phyloP scores from a whole-genome alignment of 2,113 vertebrate species.

The Corapipo altera region DNA sequence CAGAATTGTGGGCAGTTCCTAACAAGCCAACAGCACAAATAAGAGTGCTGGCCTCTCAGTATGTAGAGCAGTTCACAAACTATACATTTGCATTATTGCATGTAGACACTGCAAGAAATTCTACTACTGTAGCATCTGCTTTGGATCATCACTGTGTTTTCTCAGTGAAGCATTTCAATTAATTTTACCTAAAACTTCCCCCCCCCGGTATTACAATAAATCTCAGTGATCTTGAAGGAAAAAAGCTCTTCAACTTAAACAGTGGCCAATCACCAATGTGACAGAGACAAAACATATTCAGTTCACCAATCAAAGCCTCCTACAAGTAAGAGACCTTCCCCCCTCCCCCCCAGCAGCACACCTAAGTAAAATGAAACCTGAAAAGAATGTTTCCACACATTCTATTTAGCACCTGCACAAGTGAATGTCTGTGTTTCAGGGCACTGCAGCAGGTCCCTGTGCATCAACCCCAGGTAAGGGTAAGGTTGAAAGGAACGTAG shows the following conservation, averaged over 20 bases:
- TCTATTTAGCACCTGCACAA: neutral
- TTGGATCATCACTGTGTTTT: neutral
- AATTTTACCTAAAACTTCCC: neutral
- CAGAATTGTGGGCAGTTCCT: neutral
- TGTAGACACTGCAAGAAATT: neutral
- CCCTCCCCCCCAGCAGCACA: neutral
- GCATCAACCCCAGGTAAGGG: too few species aligned
- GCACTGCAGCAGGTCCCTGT: fast-evolving
- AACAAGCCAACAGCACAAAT: neutral
- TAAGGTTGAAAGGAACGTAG: neutral
- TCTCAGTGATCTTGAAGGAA: neutral
- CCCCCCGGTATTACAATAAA: neutral
- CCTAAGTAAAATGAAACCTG: neutral
- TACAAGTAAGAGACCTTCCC: neutral
- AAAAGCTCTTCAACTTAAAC: neutral
- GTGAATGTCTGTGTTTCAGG: neutral
- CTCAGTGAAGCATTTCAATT: neutral
- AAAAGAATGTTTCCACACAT: neutral
- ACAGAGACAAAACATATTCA: neutral
- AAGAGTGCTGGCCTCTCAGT: neutral
- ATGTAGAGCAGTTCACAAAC: neutral
- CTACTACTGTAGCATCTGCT: neutral
- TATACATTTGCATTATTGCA: neutral
- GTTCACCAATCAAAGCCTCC: neutral
- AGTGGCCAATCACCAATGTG: neutral